Percentiles rank a stretch among this genome's conserved stretches.
Evolutionary conservation across 2,797 vertebrate species (phyloP).

Genomic region (Neoniphon sammara): DNA sequence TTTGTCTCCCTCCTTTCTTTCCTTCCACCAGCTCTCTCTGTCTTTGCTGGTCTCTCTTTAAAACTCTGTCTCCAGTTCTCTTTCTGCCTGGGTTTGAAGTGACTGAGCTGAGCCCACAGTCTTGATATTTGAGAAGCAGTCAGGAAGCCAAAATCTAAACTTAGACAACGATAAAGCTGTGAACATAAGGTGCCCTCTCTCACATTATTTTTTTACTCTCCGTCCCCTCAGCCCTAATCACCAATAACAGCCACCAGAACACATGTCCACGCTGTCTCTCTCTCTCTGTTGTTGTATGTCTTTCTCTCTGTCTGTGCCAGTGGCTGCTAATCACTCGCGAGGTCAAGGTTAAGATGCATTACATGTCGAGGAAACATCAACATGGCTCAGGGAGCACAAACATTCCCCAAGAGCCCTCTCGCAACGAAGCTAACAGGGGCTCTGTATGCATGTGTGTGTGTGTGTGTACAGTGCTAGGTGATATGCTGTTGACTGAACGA

Average conservation of each 20-base stretch:
- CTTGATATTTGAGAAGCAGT: slow-evolving; percentile 82
- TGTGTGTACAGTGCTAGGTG: background rate
- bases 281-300: slow-evolving; percentile 2
- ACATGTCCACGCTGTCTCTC: background rate
- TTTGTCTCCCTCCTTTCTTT: background rate
- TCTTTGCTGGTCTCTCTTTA: slow-evolving; percentile 36
- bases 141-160: slow-evolving; percentile 82
- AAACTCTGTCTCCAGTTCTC: slow-evolving; percentile 50
- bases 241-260: slow-evolving; percentile 39
- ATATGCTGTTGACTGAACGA: background rate
- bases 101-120: slow-evolving; percentile 55
- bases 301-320: background rate
- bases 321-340: slow-evolving; percentile 31
- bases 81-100: slow-evolving; percentile 54
- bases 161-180: slow-evolving; percentile 83
- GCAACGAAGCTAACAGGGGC: background rate
- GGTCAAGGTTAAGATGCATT: slow-evolving; percentile 52
- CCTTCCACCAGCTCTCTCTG: slow-evolving; percentile 29
- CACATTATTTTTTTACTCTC: slow-evolving; percentile 39
- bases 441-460: background rate
- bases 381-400: slow-evolving; percentile 27
- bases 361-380: slow-evolving; percentile 36
- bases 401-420: slow-evolving; percentile 36
- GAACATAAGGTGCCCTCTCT: slow-evolving; percentile 73
- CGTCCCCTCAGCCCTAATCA: slow-evolving; percentile 42